phyloP scores from a whole-genome alignment of 2,113 vertebrate genomes.

The Steatornis caripensis region DNA sequence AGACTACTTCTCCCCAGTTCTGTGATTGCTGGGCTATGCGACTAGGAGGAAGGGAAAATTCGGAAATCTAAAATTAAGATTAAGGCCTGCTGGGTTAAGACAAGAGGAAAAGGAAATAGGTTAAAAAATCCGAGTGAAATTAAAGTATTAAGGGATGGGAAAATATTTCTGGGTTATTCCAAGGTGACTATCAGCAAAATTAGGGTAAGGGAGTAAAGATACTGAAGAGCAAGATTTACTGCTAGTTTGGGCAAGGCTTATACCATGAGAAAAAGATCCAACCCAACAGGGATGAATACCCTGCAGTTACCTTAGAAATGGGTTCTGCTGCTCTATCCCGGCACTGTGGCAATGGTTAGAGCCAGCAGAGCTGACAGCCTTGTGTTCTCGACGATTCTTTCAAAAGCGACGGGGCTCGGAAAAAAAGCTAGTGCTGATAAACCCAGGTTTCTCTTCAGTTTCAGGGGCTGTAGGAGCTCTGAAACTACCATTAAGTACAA shows the following conservation, averaged over 20 bases:
- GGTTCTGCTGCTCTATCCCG: background rate
- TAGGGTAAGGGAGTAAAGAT: background rate
- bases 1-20: background rate
- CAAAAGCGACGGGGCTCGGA: background rate
- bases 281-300: background rate
- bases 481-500: background rate
- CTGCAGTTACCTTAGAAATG: background rate
- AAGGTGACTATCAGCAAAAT: background rate
- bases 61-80: background rate
- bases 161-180: background rate
- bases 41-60: background rate
- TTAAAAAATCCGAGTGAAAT: background rate
- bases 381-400: background rate
- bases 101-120: background rate
- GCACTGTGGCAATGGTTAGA: background rate
- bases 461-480: background rate
- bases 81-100: background rate
- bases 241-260: background rate
- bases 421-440: background rate
- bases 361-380: background rate
- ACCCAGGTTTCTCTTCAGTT: background rate
- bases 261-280: background rate
- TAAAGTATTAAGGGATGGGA: background rate
- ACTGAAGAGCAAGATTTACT: background rate
- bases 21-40: fast-evolving